phyloP scores from a whole-genome alignment of 1,140 invertebrate species.

The Planococcus citri region DNA sequence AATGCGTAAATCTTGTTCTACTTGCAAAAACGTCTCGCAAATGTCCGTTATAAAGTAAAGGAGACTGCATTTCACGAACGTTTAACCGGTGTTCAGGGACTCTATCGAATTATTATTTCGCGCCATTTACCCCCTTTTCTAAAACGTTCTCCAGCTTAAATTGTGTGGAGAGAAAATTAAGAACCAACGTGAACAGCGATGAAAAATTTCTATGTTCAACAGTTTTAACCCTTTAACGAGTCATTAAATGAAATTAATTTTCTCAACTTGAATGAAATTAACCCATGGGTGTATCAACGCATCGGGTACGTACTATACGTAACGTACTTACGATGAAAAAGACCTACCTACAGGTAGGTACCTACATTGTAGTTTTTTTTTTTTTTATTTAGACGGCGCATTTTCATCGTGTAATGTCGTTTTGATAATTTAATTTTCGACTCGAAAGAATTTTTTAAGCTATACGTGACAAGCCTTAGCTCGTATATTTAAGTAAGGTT shows the following conservation, averaged over 20 bases:
- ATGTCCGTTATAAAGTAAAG: not conserved
- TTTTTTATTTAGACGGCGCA: too few species aligned
- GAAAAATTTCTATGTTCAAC: not conserved
- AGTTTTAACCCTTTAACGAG: constrained; percentile 6
- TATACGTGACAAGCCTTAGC: too few species aligned
- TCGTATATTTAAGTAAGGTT: too few species aligned
- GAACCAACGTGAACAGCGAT: constrained; percentile 1
- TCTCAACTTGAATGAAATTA: not conserved
- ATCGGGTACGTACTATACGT: too few species aligned
- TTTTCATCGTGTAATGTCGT: too few species aligned
- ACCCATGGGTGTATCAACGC: too few species aligned
- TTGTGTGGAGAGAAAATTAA: constrained; percentile 3
- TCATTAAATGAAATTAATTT: constrained; percentile 8
- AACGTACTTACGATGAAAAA: too few species aligned
- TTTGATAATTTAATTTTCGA: too few species aligned
- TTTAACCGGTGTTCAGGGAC: not conserved
- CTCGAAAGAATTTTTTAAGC: too few species aligned
- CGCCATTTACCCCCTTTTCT: not conserved
- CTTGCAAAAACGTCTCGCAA: not conserved
- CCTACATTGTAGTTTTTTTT: too few species aligned
- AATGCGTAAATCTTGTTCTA: not conserved
- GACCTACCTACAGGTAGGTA: too few species aligned
- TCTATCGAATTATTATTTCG: constrained; percentile 7
- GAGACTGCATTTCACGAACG: not conserved
- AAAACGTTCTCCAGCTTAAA: not conserved